phyloP scores from a whole-genome alignment of 2,888 invertebrate species.

The Tanypteryx hageni region DNA sequence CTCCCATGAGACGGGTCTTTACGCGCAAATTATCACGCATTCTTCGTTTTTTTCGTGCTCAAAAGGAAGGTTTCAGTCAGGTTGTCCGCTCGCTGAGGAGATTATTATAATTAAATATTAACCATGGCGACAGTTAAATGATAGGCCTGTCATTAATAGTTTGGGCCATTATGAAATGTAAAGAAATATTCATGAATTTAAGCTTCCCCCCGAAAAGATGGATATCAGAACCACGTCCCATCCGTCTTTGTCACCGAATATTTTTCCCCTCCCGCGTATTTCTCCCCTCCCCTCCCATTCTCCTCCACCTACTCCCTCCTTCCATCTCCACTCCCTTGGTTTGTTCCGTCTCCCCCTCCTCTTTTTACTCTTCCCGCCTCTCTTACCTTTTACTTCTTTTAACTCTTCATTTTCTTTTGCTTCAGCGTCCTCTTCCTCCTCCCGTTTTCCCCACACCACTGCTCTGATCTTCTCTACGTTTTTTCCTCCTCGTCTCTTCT shows the following conservation, averaged over 20 bases:
- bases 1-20: not conserved
- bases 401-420: not conserved
- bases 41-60: no score
- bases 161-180: constrained; percentile 37
- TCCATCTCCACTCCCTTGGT: not conserved
- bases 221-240: not conserved
- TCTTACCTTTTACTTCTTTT: not conserved
- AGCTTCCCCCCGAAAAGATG: not conserved
- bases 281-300: not conserved
- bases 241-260: constrained; percentile 16
- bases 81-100: not conserved
- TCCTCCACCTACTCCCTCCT: not conserved
- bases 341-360: not conserved
- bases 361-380: not conserved
- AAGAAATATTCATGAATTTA: constrained; percentile 42
- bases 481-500: not conserved
- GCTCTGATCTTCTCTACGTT: not conserved
- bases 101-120: not conserved
- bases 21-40: not conserved
- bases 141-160: no score
- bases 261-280: not conserved
- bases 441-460: not conserved
- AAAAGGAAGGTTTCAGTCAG: no score
- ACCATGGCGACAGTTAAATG: not conserved
- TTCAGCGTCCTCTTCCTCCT: not conserved